Evolutionary conservation across 2,797 vertebrate genomes (phyloP), one percentile per base, ranked within the genome.

Genomic region (Bradypodion ventrale): DNA sequence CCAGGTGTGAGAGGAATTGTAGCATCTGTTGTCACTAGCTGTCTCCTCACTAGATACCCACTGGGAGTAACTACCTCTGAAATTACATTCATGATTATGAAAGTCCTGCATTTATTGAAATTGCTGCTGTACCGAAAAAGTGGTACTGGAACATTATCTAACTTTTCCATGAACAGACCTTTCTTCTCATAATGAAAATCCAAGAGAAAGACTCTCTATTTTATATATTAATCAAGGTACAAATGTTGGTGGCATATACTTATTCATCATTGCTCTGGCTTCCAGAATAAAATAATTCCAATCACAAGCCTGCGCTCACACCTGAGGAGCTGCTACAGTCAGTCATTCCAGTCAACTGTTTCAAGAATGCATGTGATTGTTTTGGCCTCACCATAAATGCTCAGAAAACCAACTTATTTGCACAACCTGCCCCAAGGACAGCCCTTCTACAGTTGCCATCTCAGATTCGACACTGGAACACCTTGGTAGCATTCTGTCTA

Each of bases 11-110:
- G 56, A 81, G 32, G 44, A 85, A 72, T 76, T n/a, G 62, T 52
- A 59, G 44, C 74, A 76, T 65, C 32, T 77, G 65, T 25, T 77
- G 52, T 76, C 73, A 82, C 82, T 76, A 82, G 60, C 52, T 76
- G 19, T 40, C 65, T 69, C 79, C 32, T 62, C 63, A 60, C 65
- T 80, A 75, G 62, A 21, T 21, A 75, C 46, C 69, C 65, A 40
- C 25, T 63, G 63, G 66, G 60, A 23, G 70, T 81, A 62, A 25
- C 19, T 75, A 42, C 42, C 52, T 44, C 66, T 66, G 59, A 79
- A 77, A 76, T 77, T 44, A 77, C 74, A 52, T 72, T 25, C 21
- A 76, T 62, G 65, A 76, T 70, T 63, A 21, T 81, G 52, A 70
- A 44, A 78, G 72, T 25, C 35, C 42, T 46, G 29, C 49, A 44